A percentile compares a stretch with the other conserved stretches of the same genome.
These are phyloP conservation scores for Dasysyrphus albostriatus DNA, from an alignment of 2,888 invertebrate genomes.

Conservation along the genomic window DNA sequence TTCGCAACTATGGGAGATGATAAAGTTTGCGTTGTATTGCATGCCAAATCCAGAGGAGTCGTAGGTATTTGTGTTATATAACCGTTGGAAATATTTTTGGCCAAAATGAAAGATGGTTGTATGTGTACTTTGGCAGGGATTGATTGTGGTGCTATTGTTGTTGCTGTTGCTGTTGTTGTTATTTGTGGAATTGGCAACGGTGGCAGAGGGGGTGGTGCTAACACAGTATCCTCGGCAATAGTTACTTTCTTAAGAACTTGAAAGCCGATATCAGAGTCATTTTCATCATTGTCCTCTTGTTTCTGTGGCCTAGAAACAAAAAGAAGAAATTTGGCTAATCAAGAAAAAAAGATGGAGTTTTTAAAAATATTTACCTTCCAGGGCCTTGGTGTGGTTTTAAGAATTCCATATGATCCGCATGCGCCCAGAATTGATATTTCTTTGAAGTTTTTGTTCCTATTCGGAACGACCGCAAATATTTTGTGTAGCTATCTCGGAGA, in stretches of 20 bases:
- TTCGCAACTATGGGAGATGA: conserved; percentile 64
- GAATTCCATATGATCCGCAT: conserved; percentile 83
- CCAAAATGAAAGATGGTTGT: conserved; percentile 68
- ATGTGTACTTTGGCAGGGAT: conserved; percentile 56
- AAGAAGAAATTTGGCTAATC: not conserved
- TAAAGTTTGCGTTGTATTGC: conserved; percentile 35
- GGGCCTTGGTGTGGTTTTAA: conserved; percentile 83
- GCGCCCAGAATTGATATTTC: conserved; percentile 84
- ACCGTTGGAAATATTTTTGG: conserved; percentile 69
- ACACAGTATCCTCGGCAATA: conserved; percentile 79
- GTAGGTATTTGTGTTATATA: conserved; percentile 70
- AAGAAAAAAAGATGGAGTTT: not conserved
- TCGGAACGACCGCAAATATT: conserved; percentile 83
- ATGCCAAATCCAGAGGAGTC: conserved; percentile 48
- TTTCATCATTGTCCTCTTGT: conserved; percentile 80
- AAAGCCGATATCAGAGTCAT: conserved; percentile 81
- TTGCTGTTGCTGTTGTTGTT: conserved; percentile 49
- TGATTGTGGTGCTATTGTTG: conserved; percentile 47
- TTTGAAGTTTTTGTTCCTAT: conserved; percentile 83
- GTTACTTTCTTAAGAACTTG: conserved; percentile 81
- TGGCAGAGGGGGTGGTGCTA: conserved; percentile 72
- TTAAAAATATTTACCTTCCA: conserved; percentile 79
- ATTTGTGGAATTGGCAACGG: conserved; percentile 51
- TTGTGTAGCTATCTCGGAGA: conserved; percentile 83
- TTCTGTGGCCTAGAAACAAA: conserved; percentile 76